A percentile compares a stretch with the other conserved stretches of the same genome.
Evolutionary conservation across 1,140 invertebrate species (phyloP).

Genomic region (Cydia pomonella): DNA sequence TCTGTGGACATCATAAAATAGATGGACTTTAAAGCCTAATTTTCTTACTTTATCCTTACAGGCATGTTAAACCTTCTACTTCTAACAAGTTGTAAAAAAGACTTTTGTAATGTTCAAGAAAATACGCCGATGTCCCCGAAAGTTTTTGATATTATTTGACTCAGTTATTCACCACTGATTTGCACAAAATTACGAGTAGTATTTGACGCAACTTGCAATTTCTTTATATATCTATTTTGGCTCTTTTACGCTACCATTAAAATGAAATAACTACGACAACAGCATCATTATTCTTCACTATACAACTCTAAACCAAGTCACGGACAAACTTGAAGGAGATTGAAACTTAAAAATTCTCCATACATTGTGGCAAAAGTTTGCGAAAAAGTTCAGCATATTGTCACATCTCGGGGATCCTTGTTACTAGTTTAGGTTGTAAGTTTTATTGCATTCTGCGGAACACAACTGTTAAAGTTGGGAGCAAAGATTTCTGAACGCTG

Average conservation of each 20-base stretch:
- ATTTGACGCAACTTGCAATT: neutral
- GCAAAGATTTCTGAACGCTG: conserved; percentile 19
- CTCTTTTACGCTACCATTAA: neutral
- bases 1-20: too few species aligned
- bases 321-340: conserved; percentile 17
- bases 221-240: neutral
- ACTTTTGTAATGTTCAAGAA: too few species aligned
- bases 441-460: conserved; percentile 22
- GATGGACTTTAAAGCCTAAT: too few species aligned
- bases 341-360: conserved; percentile 29
- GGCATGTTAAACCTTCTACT: too few species aligned
- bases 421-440: conserved; percentile 23
- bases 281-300: neutral
- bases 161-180: too few species aligned
- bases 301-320: conserved; percentile 5
- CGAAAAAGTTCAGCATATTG: conserved; percentile 25
- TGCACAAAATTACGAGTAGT: neutral
- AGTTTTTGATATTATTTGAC: too few species aligned
- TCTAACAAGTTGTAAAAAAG: too few species aligned
- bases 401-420: conserved; percentile 29
- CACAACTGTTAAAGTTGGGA: conserved; percentile 21
- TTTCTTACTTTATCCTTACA: too few species aligned
- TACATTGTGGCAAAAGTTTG: conserved; percentile 14
- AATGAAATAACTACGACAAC: neutral
- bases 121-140: too few species aligned